Base-by-base conservation (phyloP, 2,113 vertebrate genomes). In the Heloderma charlesbogerti region DNA sequence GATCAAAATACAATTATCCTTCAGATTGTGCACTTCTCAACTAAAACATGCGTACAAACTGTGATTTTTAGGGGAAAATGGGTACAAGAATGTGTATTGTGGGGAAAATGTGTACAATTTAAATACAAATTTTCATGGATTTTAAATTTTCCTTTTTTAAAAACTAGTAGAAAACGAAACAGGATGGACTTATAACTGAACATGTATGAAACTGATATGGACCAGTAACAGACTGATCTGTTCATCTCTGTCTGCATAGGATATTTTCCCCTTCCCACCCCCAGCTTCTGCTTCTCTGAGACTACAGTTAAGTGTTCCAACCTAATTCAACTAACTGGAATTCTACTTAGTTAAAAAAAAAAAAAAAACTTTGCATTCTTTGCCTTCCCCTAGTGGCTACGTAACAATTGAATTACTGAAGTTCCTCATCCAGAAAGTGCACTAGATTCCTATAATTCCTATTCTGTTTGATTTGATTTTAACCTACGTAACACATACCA, bases 401-500 rank as follows among this genome's bases (percentile, higher is more conserved):
- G 85, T 84, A 95, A 95, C 91, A 95, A 95, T 95, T 95, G 93
- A 95, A 87, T 96, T 97, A 94, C 85, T 93, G 87, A 93, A 93
- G 66, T 92, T 91, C 90, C 88, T 96, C 95, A 93, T 95, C 93
- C 91, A 94, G 91, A 95, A 97, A 94, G 34, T 87, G 69, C 80
- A 72, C 67, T 88, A 92, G 80, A 94, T 94, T 96, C 88, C 5
- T 0, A 75, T 88, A 92, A 94, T 92, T 91, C 57, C 93, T 91
- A 91, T 67, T 92, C 81, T 84, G 69, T 89, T 93, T 93, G 87
- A 80, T 91, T 95, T 88, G 86, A 88, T 90, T 84, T 71, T 84
- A 91, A 66, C 81, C 40, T 74, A 74, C 67, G 89, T 95, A 96
- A 86, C 67, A 95, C 74, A 80, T 84, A 51, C 63, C 84, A 93